phyloP scores from a whole-genome alignment of 2,797 vertebrate species.

The Glyptemys insculpta region DNA sequence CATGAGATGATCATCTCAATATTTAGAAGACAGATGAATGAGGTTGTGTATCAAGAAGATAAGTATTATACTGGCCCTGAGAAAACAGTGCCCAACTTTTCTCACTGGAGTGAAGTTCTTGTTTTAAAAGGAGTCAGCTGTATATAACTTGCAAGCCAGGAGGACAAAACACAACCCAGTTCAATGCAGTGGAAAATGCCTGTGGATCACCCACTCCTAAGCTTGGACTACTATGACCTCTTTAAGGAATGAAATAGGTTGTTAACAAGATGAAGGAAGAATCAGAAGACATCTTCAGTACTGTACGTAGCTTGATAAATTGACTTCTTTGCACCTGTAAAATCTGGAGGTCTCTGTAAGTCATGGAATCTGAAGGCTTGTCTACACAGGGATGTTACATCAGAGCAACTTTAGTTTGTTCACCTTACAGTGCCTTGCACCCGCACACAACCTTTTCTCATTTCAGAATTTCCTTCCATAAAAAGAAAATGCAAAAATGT shows the following conservation, averaged over 20 bases:
- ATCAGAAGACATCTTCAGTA: neutral
- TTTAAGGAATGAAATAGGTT: neutral
- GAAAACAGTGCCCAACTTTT: neutral
- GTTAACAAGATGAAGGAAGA: neutral
- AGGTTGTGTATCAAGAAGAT: neutral
- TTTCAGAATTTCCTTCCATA: too few relatives aligned
- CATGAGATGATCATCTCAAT: neutral
- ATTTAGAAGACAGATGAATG: neutral
- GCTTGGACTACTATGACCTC: neutral
- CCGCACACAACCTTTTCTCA: neutral
- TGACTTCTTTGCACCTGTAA: neutral
- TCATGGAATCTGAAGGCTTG: neutral
- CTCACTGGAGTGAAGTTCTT: neutral
- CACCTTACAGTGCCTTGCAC: neutral
- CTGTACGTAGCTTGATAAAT: neutral
- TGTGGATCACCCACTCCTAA: neutral
- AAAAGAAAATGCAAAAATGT: too few relatives aligned
- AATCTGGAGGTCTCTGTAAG: neutral
- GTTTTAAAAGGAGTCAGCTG: slow-evolving; percentile 4
- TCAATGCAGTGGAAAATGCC: neutral
- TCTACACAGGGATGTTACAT: neutral
- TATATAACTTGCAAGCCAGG: neutral
- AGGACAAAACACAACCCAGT: neutral
- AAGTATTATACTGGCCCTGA: neutral
- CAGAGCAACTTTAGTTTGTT: neutral